Percentiles rank a stretch among this genome's conserved stretches.
Conservation (phyloP, 1,140 invertebrate genomes). For the Pogonomyrmex barbatus region DNA sequence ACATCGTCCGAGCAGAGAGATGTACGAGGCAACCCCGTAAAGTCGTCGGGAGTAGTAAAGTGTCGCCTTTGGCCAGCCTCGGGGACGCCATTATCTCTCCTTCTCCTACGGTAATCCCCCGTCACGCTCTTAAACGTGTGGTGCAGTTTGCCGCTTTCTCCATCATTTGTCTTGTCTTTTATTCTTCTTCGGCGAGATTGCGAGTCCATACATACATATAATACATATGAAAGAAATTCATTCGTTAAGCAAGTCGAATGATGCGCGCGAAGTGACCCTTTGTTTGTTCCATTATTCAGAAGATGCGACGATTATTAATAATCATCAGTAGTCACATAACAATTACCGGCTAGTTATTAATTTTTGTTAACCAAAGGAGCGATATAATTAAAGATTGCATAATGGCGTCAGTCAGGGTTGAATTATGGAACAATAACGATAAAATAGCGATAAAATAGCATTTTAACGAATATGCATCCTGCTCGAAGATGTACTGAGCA, state of each 20-base stretch:
- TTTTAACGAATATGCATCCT: conserved; percentile 24
- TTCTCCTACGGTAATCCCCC: conserved; percentile 47
- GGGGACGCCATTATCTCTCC: conserved; percentile 59
- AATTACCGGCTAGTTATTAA: conserved; percentile 23
- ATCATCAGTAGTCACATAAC: conserved; percentile 10
- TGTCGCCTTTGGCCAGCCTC: conserved; percentile 63
- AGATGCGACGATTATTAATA: not conserved
- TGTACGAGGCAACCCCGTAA: conserved; percentile 45
- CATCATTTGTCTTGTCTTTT: conserved; percentile 34
- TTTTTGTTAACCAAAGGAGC: not conserved
- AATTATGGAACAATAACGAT: not conserved
- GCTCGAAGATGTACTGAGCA: not conserved
- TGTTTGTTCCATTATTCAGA: not conserved
- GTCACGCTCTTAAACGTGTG: conserved; percentile 48
- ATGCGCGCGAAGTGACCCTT: not conserved
- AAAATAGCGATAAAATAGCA: conserved; percentile 6
- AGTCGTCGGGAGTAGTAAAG: conserved; percentile 55
- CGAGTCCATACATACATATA: not conserved
- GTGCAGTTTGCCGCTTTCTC: conserved; percentile 42
- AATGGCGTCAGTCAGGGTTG: not conserved
- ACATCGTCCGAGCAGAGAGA: conserved; percentile 38
- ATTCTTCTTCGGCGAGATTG: conserved; percentile 35
- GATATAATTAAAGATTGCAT: conserved; percentile 10
- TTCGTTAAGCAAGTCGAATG: not conserved
- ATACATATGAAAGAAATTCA: not conserved